These are phyloP conservation scores for Sardina pilchardus DNA, from an alignment of 2,113 vertebrate species.

Conservation along the genomic window DNA sequence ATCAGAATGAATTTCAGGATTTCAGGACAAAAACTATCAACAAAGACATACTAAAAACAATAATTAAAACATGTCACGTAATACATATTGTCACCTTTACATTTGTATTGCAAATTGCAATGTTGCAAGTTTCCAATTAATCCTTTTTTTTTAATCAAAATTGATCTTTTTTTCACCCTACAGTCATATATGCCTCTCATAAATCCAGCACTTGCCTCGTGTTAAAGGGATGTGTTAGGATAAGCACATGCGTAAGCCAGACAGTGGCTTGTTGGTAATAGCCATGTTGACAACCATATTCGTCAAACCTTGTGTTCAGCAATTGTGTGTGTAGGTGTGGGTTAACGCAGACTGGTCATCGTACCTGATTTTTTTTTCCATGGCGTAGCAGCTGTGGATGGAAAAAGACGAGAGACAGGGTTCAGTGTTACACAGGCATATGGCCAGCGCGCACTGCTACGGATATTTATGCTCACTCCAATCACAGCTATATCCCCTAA, in stretches of 20 bases:
- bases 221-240: background rate
- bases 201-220: background rate
- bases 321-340: background rate
- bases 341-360: background rate
- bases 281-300: background rate
- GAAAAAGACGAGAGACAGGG: slow-evolving; percentile 61
- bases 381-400: slow-evolving; percentile 80
- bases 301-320: background rate
- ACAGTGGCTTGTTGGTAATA: background rate
- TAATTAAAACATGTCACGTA: no score
- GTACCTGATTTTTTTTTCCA: slow-evolving; percentile 94
- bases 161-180: background rate
- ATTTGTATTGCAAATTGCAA: background rate
- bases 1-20: background rate
- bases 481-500: background rate
- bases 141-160: background rate
- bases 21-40: background rate
- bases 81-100: no score
- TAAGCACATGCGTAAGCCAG: background rate
- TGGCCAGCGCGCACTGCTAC: background rate
- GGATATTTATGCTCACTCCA: background rate
- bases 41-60: background rate
- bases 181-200: background rate
- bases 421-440: slow-evolving; percentile 18
- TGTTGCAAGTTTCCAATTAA: background rate